A percentile compares a stretch with the other conserved stretches of the same genome.
Conservation (phyloP, 2,888 invertebrate genomes). For the Tenthredo scrophulariae region DNA sequence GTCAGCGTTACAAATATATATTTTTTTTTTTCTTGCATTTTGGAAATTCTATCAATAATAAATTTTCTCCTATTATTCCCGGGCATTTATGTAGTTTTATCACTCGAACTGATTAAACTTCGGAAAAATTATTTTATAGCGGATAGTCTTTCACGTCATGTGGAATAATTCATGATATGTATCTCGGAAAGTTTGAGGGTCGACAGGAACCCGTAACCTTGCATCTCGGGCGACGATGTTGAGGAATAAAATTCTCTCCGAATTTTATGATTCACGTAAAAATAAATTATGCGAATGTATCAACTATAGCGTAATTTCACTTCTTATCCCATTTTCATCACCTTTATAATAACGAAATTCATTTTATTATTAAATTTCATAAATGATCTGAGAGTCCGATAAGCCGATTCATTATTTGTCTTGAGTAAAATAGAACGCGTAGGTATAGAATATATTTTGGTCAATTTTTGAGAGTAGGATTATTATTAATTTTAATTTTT, state of each 20-base stretch:
- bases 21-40: not conserved
- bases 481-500: not conserved
- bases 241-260: not conserved
- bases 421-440: too few relatives aligned
- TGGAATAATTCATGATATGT: not conserved
- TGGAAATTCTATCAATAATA: too few relatives aligned
- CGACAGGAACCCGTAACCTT: slow-evolving; percentile 24
- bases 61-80: too few relatives aligned
- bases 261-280: too few relatives aligned
- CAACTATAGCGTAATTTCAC: not conserved
- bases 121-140: not conserved
- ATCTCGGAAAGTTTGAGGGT: slow-evolving; percentile 9
- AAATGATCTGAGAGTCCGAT: too few relatives aligned
- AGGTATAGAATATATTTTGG: not conserved
- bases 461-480: not conserved
- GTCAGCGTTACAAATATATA: not conserved
- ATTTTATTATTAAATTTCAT: too few relatives aligned
- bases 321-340: too few relatives aligned
- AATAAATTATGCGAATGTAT: not conserved
- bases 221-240: not conserved
- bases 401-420: too few relatives aligned
- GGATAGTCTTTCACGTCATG: not conserved
- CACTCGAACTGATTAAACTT: not conserved
- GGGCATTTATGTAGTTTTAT: not conserved
- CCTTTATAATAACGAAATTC: too few relatives aligned